Base-by-base conservation (phyloP, 37 sponge, comb jelly and placozoan genomes). In the Hexactinellida sp. region DNA sequence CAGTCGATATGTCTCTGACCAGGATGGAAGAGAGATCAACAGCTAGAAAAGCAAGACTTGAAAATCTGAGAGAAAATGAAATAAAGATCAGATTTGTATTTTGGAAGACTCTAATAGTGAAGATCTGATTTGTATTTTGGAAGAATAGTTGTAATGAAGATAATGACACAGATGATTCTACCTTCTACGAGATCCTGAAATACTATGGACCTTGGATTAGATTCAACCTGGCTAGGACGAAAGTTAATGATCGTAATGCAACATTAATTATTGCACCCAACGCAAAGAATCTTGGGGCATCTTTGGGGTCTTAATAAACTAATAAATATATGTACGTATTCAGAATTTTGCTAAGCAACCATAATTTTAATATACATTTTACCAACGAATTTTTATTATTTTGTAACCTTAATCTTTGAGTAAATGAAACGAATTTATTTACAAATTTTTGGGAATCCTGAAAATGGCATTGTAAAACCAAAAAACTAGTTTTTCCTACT, bases 81-180 rank as follows among this genome's bases (percentile, higher is more conserved):
- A 63, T 63, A 63, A 32, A 63, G 34, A 63, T 28, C 76, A 63
- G 76, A 21, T 63, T 63, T 63, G 76, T 63, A 63, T 63, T 63
- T 63, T 63, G 76, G 76, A 63, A 32, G 76, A 63, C 76, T 63
- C 21, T 63, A 63, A 63, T 63, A 63, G n/a, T n/a, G n/a, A n/a
- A n/a, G n/a, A n/a, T n/a, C n/a, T n/a, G n/a, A n/a, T n/a, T n/a
- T n/a, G n/a, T n/a, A n/a, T n/a, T n/a, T n/a, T n/a, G n/a, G n/a
- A n/a, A n/a, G n/a, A n/a, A n/a, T n/a, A n/a, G 76, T 7, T 5
- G 76, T 28, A 23, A 63, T 63, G 25, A 63, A 63, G 32, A 63
- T 63, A 63, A 63, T 25, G 76, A 63, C 34, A 63, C n/a, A 10
- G 76, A 63, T 63, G 3, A 63, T 63, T 25, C 76, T 63, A 25